These are phyloP conservation scores for Metridium senile DNA, from an alignment of 92 coral and sea anemone genomes.

Conservation along the genomic window DNA sequence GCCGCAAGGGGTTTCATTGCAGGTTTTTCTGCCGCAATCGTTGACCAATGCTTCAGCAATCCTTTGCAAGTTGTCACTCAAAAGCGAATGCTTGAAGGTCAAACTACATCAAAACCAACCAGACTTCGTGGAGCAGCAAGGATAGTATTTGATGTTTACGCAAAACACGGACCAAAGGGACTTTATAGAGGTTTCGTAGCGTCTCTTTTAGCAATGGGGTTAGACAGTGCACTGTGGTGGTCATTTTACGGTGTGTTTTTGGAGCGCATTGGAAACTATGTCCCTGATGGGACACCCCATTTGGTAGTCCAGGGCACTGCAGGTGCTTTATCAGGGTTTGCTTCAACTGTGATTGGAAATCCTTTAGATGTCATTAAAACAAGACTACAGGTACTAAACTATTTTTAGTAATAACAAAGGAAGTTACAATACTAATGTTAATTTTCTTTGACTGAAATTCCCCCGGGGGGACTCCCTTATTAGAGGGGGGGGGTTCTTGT, in stretches of 20 bases:
- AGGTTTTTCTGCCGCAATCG: conserved; percentile 77
- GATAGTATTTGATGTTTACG: conserved; percentile 68
- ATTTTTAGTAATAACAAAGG: not conserved
- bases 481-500: too few relatives aligned
- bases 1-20: conserved; percentile 91
- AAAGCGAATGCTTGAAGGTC: conserved; percentile 70
- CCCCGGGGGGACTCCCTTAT: too few relatives aligned
- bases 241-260: conserved; percentile 75
- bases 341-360: conserved; percentile 68
- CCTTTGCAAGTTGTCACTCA: conserved; percentile 82
- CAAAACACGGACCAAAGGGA: conserved; percentile 65
- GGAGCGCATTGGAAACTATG: conserved; percentile 56
- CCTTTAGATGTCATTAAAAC: conserved; percentile 80
- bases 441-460: too few relatives aligned
- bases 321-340: conserved; percentile 71
- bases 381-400: conserved; percentile 67
- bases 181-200: conserved; percentile 88
- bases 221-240: conserved; percentile 98
- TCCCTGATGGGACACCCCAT: conserved; percentile 77
- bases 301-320: conserved; percentile 59
- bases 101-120: conserved; percentile 12
- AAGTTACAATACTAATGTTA: too few relatives aligned
- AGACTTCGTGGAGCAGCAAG: conserved; percentile 64
- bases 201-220: conserved; percentile 71
- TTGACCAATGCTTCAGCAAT: conserved; percentile 79